Evolutionary conservation across 2,113 vertebrate genomes (phyloP), one percentile per base, ranked within the genome.

Genomic region (Cryptomyrus ogoouensis): DNA sequence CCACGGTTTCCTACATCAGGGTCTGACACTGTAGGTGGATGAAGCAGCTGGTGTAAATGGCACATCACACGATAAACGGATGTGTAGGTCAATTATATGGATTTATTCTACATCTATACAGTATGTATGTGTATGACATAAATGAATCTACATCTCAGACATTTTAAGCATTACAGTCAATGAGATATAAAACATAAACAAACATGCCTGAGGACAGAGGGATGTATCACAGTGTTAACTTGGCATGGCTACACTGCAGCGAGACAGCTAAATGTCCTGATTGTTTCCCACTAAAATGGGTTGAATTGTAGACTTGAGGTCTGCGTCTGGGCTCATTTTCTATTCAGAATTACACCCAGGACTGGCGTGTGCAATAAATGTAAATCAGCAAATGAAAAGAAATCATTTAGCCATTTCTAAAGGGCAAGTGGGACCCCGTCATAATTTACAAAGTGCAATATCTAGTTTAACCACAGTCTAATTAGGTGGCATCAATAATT

Each of bases 361-460:
- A 88, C 92, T 91, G 89, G 24, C 1, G 39, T 91, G 88, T 31
- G 88, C 93, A 93, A 94, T 94, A 94, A 94, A 93, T 92, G 92
- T 95, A 95, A 95, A 95, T 96, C 94, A 94, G 88, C 35, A 90
- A 88, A 88, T 88, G 89, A 91, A 90, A 93, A 92, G 89, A 93
- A 94, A 95, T 93, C 83, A 95, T 94, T 94, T 93, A 62, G 89
- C 93, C 91, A 90, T 93, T 94, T 95, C 91, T 52, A 80, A 94
- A 94, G 93, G 92, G 91, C 91, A 92, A 80, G 50, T 90, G 87
- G 91, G 91, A 83, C 89, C 89, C 8, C 0, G 56, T 42, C 90
- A 91, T 93, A 94, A 92, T 93, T 94, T 93, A 92, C 90, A 91
- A 91, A 87, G 90, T 80, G 80, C 70, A 80, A 90, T 91, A 93